A percentile compares a stretch with the other conserved stretches of the same genome.
Evolutionary conservation across 2,113 vertebrate genomes (phyloP).

Genomic region (Daphoenositta chrysoptera): DNA sequence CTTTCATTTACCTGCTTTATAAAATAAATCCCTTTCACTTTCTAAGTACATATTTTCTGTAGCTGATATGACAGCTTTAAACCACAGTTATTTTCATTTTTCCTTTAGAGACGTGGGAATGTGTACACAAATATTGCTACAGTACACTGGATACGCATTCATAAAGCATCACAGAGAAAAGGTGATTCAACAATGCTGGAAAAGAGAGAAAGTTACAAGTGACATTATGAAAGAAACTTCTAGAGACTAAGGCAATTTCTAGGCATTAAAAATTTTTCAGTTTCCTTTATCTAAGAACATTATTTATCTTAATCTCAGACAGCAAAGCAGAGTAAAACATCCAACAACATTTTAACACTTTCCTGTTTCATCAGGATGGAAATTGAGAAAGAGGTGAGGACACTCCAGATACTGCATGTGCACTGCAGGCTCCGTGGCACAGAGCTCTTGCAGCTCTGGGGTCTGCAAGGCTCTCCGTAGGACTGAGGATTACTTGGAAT

Average conservation of each 20-base stretch:
- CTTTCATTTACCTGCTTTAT: not conserved
- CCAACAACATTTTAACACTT: not conserved
- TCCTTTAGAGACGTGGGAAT: not conserved
- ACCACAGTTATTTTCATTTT: constrained; percentile 28
- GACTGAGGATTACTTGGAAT: not conserved
- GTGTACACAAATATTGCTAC: not conserved
- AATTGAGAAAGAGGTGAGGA: not conserved
- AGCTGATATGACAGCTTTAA: not conserved
- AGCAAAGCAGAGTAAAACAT: not conserved
- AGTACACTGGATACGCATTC: not conserved
- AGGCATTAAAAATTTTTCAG: not conserved
- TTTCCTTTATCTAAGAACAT: not conserved
- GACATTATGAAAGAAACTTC: not conserved
- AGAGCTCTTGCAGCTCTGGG: not conserved
- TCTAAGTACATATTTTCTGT: not conserved
- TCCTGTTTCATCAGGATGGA: not conserved
- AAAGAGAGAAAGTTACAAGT: not conserved
- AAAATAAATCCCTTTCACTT: not conserved
- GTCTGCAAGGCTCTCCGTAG: not conserved
- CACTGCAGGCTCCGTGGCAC: too few relatives aligned
- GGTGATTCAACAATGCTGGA: not conserved
- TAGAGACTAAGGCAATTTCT: not conserved
- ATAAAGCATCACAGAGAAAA: not conserved
- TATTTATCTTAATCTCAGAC: not conserved
- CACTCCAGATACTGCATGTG: not conserved